These are phyloP conservation scores for Villa cingulata DNA, from an alignment of 2,888 invertebrate species.

Conservation along the genomic window DNA sequence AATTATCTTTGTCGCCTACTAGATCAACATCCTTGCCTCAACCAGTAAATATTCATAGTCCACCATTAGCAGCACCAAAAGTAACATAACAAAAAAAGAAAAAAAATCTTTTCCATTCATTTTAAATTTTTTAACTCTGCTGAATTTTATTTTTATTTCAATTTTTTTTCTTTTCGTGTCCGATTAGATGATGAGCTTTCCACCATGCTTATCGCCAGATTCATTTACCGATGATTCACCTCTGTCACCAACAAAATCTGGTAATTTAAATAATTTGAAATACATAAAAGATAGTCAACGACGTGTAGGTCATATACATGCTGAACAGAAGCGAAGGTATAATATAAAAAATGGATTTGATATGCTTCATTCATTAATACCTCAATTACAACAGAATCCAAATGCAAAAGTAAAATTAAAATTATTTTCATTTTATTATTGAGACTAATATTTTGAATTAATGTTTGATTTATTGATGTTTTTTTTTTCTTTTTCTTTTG, in stretches of 20 bases:
- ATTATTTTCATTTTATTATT: no score
- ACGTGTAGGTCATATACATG: conserved; percentile 82
- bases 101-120: no score
- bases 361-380: conserved; percentile 81
- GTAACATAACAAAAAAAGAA: no score
- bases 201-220: conserved; percentile 26
- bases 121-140: no score
- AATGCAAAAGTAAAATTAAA: conserved; percentile 76
- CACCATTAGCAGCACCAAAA: conserved; percentile 18
- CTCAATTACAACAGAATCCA: conserved; percentile 78
- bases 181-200: conserved; percentile 23
- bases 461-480: conserved; percentile 1
- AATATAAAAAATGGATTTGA: conserved; percentile 97
- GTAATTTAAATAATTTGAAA: conserved; percentile 26
- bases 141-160: no score
- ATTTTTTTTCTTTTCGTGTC: neutral
- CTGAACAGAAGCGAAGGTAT: conserved; percentile 89
- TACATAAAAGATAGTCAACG: conserved; percentile 50
- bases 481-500: neutral
- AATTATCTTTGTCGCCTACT: conserved; percentile 25
- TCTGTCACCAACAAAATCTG: conserved; percentile 43
- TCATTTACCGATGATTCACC: conserved; percentile 39
- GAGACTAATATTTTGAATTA: no score
- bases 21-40: conserved; percentile 30
- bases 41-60: conserved; percentile 25